Conservation (phyloP, 1,140 invertebrate species). For the Meloidogyne exigua region DNA sequence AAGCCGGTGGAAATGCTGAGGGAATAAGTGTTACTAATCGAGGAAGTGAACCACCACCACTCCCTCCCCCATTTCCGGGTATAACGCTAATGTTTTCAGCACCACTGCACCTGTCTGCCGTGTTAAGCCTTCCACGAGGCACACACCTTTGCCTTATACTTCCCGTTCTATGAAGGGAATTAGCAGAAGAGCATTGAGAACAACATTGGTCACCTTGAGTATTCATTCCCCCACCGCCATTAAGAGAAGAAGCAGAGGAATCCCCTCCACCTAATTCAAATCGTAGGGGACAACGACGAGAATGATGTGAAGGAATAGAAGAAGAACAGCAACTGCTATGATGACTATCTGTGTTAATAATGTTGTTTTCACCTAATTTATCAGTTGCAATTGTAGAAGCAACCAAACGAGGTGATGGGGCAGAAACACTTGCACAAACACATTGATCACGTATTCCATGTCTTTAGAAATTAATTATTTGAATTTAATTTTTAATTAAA, state of each 20-base stretch:
- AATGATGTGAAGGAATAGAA: background rate
- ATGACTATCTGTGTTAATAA: background rate
- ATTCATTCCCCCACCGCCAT: slow-evolving; percentile 3
- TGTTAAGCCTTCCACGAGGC: background rate
- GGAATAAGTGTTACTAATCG: slow-evolving; percentile 15
- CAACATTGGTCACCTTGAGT: background rate
- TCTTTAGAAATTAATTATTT: background rate
- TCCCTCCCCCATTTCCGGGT: background rate
- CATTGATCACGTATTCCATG: slow-evolving; percentile 25
- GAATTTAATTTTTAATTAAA: background rate
- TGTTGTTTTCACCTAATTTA: background rate
- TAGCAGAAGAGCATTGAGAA: slow-evolving; percentile 21
- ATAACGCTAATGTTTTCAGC: background rate
- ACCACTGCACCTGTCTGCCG: background rate
- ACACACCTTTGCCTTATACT: slow-evolving; percentile 3
- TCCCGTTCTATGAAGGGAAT: background rate
- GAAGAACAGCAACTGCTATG: background rate
- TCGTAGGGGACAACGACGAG: background rate
- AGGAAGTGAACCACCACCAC: slow-evolving; percentile 8
- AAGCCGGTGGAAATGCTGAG: slow-evolving; percentile 20
- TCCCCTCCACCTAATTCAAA: slow-evolving; percentile 22
- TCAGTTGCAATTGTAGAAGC: background rate
- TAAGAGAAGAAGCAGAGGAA: slow-evolving; percentile 18
- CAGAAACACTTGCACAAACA: slow-evolving; percentile 20
- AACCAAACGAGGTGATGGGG: slow-evolving; percentile 9